Conservation (phyloP, 1,140 invertebrate genomes). For the Hyles euphorbiae region DNA sequence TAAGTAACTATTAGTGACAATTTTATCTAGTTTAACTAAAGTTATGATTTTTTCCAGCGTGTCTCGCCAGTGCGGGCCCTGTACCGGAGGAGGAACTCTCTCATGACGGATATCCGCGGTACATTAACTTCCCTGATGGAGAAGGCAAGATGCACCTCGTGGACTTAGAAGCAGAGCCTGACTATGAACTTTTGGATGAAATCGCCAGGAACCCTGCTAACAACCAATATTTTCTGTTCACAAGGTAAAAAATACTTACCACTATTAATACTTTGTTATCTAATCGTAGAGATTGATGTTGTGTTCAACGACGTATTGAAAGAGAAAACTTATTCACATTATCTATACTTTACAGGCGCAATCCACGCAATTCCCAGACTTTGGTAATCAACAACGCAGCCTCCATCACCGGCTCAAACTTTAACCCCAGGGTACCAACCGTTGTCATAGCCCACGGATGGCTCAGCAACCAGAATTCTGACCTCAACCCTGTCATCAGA, state of each 20-base stretch:
- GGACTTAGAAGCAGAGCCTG: slow-evolving; percentile 32
- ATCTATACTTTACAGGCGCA: slow-evolving; percentile 29
- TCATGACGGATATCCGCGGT: slow-evolving; percentile 22
- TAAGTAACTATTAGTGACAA: too few species aligned
- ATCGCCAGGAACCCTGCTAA: slow-evolving; percentile 32
- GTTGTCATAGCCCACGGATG: slow-evolving; percentile 48
- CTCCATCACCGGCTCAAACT: slow-evolving; percentile 42
- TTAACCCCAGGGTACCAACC: slow-evolving; percentile 29
- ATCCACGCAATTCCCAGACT: slow-evolving; percentile 25
- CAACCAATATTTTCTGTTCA: slow-evolving; percentile 31
- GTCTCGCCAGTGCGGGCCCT: slow-evolving; percentile 21
- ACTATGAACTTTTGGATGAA: slow-evolving; percentile 26
- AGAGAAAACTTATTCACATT: neutral
- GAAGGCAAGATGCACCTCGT: slow-evolving; percentile 27
- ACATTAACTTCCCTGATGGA: slow-evolving; percentile 31
- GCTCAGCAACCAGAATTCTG: slow-evolving; percentile 37
- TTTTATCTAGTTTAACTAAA: too few species aligned
- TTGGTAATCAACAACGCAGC: slow-evolving; percentile 31
- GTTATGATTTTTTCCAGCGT: slow-evolving; percentile 15
- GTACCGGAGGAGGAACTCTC: slow-evolving; percentile 7
- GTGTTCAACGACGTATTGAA: too few species aligned
- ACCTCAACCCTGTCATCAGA: slow-evolving; percentile 37
- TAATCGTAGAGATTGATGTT: too few species aligned
- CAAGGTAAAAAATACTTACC: slow-evolving; percentile 21
- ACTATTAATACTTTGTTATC: neutral